A percentile compares a stretch with the other conserved stretches of the same genome.
These are phyloP conservation scores for Malachius bipustulatus DNA, from an alignment of 2,888 invertebrate genomes.

Conservation along the genomic window DNA sequence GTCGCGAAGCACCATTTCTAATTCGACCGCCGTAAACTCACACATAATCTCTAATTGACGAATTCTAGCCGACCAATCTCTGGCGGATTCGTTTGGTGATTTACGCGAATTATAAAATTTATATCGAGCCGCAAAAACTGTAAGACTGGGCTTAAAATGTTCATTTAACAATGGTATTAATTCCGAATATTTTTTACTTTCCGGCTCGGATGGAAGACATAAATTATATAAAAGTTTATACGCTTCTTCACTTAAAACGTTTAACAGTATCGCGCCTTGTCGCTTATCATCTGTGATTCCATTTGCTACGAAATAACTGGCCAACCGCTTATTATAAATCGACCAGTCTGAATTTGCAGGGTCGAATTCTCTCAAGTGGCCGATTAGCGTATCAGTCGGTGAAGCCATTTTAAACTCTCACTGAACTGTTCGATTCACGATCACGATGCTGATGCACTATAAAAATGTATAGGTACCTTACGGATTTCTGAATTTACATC, in stretches of 20 bases:
- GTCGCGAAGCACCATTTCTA: conserved; percentile 14
- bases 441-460: no score
- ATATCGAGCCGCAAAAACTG: conserved; percentile 13
- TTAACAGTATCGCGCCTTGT: conserved; percentile 13
- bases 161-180: conserved; percentile 12
- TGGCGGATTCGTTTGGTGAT: conserved; percentile 10
- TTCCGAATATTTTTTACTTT: conserved; percentile 11
- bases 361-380: conserved; percentile 14
- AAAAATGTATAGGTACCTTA: no score
- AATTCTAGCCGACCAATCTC: conserved; percentile 15
- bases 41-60: conserved; percentile 13
- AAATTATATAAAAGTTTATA: conserved; percentile 16
- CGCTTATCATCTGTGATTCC: conserved; percentile 9
- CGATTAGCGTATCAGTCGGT: no score
- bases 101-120: conserved; percentile 14
- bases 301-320: conserved; percentile 15
- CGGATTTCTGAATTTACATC: no score
- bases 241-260: conserved; percentile 12
- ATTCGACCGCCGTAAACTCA: conserved; percentile 11
- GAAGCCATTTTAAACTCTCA: no score
- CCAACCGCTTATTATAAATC: conserved; percentile 12
- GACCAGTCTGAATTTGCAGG: conserved; percentile 13
- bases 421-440: no score
- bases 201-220: conserved; percentile 13
- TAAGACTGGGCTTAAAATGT: conserved; percentile 12